Evolutionary conservation across 2,113 vertebrate genomes (phyloP), one percentile per base, ranked within the genome.

Genomic region (Leiothrix lutea): DNA sequence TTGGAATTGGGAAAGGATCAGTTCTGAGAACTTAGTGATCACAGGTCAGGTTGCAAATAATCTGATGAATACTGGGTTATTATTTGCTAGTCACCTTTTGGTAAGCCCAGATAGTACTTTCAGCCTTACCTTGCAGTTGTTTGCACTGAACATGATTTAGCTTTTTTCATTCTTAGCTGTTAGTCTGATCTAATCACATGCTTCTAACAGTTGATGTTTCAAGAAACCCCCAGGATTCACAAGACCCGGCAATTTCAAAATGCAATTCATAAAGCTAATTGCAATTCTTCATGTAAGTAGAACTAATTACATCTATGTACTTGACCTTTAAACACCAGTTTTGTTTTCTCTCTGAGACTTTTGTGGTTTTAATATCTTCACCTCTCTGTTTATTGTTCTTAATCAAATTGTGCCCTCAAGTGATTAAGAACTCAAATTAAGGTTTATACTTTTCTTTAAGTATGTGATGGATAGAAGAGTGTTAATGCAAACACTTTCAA

Each of bases 311-410:
- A 0, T 82, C 70, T 65, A 65, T 44, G 47, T 66, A 91, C 95
- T 94, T 95, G 81, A 94, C 93, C 93, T 95, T 96, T 97, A 95
- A 96, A 85, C 89, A 91, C 23, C 66, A 80, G 85, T 90, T 96
- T 48, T 72, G 78, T 91, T 95, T 96, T 95, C 91, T 90, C 75
- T 91, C 60, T 71, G 80, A 95, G 92, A 94, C 72, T 87, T 92
- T 86, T 77, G 54, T 84, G 50, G 69, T 92, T 95, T 95, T 95
- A 91, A 94, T 95, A 94, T 91, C 54, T 95, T 85, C 87, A 95
- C 81, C 58, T 95, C 87, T 90, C 71, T 94, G 84, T 94, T 95
- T 94, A 77, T 96, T 96, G 90, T 88, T 94, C 93, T 94, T 93
- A 92, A 95, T 94, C 87, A 95, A 94, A 94, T 88, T 91, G 74